Conservation (phyloP, 2,113 vertebrate genomes). For the Alligator mississippiensis region DNA sequence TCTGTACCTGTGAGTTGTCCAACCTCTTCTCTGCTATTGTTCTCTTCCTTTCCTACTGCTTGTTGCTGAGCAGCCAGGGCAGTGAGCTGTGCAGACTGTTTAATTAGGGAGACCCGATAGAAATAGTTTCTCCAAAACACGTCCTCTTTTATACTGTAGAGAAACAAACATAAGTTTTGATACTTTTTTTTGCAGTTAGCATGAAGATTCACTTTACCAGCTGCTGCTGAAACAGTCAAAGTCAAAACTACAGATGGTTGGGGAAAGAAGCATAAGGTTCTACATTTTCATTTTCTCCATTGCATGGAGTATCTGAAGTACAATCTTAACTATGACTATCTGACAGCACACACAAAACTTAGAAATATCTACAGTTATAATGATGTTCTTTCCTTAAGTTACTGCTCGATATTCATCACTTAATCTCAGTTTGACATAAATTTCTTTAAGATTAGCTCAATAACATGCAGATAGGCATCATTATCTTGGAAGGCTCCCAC, state of each 20-base stretch:
- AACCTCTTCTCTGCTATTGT: slow-evolving; percentile 68
- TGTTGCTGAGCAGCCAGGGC: slow-evolving; percentile 93
- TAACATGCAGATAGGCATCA: neutral
- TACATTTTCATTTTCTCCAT: neutral
- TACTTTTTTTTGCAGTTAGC: neutral
- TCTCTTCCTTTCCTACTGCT: slow-evolving; percentile 81
- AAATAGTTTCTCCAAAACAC: slow-evolving; percentile 99
- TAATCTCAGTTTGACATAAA: neutral
- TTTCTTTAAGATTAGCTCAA: neutral
- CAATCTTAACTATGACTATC: neutral
- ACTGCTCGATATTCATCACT: neutral
- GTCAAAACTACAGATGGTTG: neutral
- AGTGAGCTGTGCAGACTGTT: slow-evolving; percentile 96
- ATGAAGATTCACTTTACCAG: neutral
- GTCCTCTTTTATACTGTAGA: slow-evolving; percentile 92
- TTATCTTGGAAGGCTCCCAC: neutral
- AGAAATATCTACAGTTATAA: neutral
- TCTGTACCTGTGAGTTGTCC: slow-evolving; percentile 83
- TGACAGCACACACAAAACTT: neutral
- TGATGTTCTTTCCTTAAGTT: neutral
- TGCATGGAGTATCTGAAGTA: neutral
- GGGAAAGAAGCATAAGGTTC: neutral
- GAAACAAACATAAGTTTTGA: slow-evolving; percentile 5
- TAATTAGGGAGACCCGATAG: slow-evolving; percentile 95
- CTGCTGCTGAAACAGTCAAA: neutral